Evolutionary conservation across 2,797 vertebrate genomes (phyloP).

Genomic region (Eupleurogrammus muticus): DNA sequence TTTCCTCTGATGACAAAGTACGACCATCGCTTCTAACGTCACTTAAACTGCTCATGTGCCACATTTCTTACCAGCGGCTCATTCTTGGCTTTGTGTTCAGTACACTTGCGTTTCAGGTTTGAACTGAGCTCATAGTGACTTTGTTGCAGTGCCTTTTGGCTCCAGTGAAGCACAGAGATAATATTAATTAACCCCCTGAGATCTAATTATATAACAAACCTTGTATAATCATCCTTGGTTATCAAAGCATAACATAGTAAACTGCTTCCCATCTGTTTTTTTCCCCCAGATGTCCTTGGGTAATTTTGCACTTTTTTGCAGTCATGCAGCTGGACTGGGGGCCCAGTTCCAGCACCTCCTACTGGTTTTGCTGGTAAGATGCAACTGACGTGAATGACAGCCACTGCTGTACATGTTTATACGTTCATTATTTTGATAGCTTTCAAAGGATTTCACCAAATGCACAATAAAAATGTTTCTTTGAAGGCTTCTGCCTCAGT

Average conservation of each 20-base stretch:
- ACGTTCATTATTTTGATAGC: background rate
- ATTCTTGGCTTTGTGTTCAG: conserved; percentile 80
- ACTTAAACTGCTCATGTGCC: conserved; percentile 71
- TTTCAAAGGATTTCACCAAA: background rate
- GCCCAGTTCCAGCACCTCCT: conserved; percentile 82
- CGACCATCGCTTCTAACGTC: conserved; percentile 63
- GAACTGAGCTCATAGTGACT: background rate
- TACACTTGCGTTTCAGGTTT: conserved; percentile 82
- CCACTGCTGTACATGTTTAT: conserved; percentile 2
- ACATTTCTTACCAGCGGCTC: conserved; percentile 75
- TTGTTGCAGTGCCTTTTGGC: background rate
- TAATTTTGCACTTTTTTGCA: conserved; percentile 85
- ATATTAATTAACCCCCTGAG: background rate
- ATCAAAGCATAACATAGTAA: background rate
- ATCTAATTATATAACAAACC: background rate
- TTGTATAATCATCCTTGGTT: background rate
- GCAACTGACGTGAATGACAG: background rate
- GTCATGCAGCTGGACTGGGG: conserved; percentile 77
- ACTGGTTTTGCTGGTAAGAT: conserved; percentile 81
- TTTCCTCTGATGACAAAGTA: conserved; percentile 36
- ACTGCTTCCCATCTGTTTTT: conserved; percentile 26
- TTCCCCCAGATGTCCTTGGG: conserved; percentile 79
- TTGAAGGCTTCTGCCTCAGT: conserved; percentile 76
- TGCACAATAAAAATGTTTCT: background rate
- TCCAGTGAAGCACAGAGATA: background rate